A percentile compares a stretch with the other conserved stretches of the same genome.
These are phyloP conservation scores for Theodoxus fluviatilis DNA, from an alignment of 2,888 invertebrate species.

Conservation along the genomic window DNA sequence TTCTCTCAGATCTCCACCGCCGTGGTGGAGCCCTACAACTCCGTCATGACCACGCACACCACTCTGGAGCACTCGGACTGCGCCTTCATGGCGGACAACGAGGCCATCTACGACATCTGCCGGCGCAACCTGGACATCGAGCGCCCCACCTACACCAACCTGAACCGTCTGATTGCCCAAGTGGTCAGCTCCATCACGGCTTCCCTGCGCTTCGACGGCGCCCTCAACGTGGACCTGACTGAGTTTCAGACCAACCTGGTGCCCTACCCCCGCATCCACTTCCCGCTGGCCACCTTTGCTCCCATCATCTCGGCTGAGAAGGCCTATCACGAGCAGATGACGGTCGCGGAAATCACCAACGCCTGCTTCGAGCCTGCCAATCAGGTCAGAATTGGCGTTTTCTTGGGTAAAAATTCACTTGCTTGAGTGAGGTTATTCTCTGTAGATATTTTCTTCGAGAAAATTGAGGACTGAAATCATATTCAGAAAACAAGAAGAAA, in stretches of 20 bases:
- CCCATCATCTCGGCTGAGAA: constrained; percentile 54
- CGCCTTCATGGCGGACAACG: constrained; percentile 27
- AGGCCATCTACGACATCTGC: constrained; percentile 27
- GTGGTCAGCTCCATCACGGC: constrained; percentile 60
- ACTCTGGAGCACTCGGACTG: constrained; percentile 28
- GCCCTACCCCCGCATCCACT: constrained; percentile 74
- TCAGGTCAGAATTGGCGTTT: too few relatives aligned
- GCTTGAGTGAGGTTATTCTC: too few relatives aligned
- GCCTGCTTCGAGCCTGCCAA: constrained; percentile 85
- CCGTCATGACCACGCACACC: constrained; percentile 27
- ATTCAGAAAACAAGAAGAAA: too few relatives aligned
- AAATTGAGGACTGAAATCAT: too few relatives aligned
- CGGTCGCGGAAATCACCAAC: constrained; percentile 58
- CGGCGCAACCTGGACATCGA: constrained; percentile 27
- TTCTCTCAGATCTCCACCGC: constrained; percentile 60
- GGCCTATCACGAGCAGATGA: constrained; percentile 80
- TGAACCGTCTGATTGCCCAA: constrained; percentile 26
- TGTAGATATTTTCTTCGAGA: too few relatives aligned
- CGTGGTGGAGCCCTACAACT: constrained; percentile 28
- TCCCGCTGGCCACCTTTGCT: constrained; percentile 77
- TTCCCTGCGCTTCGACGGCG: constrained; percentile 56
- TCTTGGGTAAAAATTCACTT: too few relatives aligned
- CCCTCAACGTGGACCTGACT: constrained; percentile 68
- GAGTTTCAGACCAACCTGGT: constrained; percentile 68
- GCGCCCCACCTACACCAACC: constrained; percentile 27